Conservation (phyloP, 2,797 vertebrate species). For the Geotrypetes seraphini region DNA sequence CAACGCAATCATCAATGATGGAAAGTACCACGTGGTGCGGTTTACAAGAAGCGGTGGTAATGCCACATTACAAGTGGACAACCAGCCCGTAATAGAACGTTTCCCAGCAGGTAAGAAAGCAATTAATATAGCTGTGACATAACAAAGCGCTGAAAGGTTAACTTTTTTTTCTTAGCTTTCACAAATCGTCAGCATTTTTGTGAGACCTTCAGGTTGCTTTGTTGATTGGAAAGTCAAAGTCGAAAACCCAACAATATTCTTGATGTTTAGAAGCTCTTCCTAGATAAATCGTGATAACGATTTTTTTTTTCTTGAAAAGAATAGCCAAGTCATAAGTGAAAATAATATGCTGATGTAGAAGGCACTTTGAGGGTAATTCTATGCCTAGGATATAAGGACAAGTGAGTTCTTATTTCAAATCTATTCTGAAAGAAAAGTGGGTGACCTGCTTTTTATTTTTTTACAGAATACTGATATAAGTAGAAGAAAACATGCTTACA, state of each 20-base stretch:
- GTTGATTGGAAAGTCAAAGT: constrained; percentile 8
- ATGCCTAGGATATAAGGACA: too few species aligned
- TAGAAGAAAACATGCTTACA: too few species aligned
- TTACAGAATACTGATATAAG: too few species aligned
- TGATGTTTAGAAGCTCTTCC: constrained; percentile 34
- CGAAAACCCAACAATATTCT: constrained; percentile 30
- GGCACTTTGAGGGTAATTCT: too few species aligned
- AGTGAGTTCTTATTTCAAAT: too few species aligned
- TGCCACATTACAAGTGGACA: constrained; percentile 97
- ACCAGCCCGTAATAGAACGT: constrained; percentile 93
- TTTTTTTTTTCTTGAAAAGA: constrained; percentile 33
- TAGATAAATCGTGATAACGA: constrained; percentile 31
- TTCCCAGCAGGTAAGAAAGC: constrained; percentile 91
- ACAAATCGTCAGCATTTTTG: constrained; percentile 15
- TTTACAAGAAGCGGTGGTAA: constrained; percentile 97
- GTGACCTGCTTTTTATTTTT: too few species aligned
- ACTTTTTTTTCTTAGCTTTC: constrained; percentile 19
- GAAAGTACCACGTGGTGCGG: constrained; percentile 96
- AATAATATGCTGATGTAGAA: constrained; percentile 36
- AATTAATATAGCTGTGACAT: background rate
- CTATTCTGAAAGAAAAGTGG: too few species aligned
- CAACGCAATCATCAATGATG: constrained; percentile 94
- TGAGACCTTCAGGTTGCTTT: constrained; percentile 11
- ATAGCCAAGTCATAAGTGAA: constrained; percentile 45
- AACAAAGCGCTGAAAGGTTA: constrained; percentile 1